phyloP scores from a whole-genome alignment of 2,113 vertebrate species.

The Mastomys coucha region DNA sequence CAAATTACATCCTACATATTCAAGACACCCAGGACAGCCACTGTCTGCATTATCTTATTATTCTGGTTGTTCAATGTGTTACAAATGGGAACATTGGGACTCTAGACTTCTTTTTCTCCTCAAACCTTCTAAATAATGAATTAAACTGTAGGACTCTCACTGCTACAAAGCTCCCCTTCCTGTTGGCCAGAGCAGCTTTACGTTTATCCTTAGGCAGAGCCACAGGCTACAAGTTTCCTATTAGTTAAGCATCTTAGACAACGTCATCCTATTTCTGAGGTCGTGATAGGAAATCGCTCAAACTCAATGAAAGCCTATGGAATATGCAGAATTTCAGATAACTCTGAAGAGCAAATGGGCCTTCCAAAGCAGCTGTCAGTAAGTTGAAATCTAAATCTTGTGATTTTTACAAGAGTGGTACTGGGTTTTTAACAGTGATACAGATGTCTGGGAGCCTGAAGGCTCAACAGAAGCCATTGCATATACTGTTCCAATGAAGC shows the following conservation, averaged over 20 bases:
- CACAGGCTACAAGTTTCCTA: constrained; percentile 76
- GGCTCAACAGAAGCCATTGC: background rate
- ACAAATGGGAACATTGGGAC: constrained; percentile 68
- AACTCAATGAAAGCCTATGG: constrained; percentile 39
- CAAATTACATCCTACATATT: constrained; percentile 56
- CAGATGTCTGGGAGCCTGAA: constrained; percentile 28
- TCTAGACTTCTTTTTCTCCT: constrained; percentile 59
- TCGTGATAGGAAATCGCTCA: constrained; percentile 66
- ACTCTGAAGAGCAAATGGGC: constrained; percentile 19
- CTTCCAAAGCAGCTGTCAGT: constrained; percentile 63
- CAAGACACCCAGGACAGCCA: constrained; percentile 37
- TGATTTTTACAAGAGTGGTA: constrained; percentile 48
- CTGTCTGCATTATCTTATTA: constrained; percentile 51
- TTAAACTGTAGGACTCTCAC: constrained; percentile 61
- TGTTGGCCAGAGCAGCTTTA: background rate
- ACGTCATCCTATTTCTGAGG: constrained; percentile 69
- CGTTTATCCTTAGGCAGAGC: constrained; percentile 80
- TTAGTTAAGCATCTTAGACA: constrained; percentile 73
- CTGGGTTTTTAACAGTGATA: constrained; percentile 58
- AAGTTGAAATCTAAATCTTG: constrained; percentile 66
- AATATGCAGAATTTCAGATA: constrained; percentile 28
- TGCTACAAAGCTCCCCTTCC: constrained; percentile 67
- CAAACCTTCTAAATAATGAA: constrained; percentile 81
- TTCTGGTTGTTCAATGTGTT: constrained; percentile 73
- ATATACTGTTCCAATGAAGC: background rate